Conservation (phyloP, 2,113 vertebrate genomes). For the Hippopotamus amphibius region DNA sequence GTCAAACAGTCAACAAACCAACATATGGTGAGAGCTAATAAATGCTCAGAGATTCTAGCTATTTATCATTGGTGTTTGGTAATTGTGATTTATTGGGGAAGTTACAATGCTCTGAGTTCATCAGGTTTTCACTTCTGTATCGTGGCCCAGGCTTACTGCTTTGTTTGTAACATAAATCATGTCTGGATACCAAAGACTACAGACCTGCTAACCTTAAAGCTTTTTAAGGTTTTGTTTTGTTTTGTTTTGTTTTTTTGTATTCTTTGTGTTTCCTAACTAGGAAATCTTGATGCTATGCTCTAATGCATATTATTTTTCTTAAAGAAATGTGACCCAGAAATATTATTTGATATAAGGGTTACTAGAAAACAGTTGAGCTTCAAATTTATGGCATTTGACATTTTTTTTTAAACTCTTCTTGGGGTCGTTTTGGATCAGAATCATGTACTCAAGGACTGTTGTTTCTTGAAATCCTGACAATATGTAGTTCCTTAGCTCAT, state of each 20-base stretch:
- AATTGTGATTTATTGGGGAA: conserved; percentile 80
- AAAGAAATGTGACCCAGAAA: not conserved
- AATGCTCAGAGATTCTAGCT: conserved; percentile 54
- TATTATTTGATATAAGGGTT: not conserved
- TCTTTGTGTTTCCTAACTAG: conserved; percentile 55
- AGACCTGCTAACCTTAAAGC: not conserved
- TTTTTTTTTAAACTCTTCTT: not conserved
- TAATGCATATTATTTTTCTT: conserved; percentile 3
- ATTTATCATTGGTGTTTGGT: conserved; percentile 79
- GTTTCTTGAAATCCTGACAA: conserved; percentile 10
- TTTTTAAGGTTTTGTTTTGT: not conserved
- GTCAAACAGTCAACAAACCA: conserved; percentile 23
- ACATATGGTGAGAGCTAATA: conserved; percentile 62
- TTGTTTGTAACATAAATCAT: conserved; percentile 75
- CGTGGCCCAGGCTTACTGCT: conserved; percentile 44
- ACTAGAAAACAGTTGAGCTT: not conserved
- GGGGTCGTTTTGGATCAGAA: conserved; percentile 1
- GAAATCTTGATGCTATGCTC: not conserved
- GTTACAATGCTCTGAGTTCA: conserved; percentile 66
- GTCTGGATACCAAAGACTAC: conserved; percentile 38
- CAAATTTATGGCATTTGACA: not conserved
- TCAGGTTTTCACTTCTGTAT: conserved; percentile 55
- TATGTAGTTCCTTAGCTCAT: not conserved
- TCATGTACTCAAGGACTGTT: not conserved
- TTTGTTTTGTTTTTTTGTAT: not conserved